These are phyloP conservation scores for Bursaphelenchus okinawaensis DNA, from an alignment of 2,888 invertebrate species.

Conservation along the genomic window DNA sequence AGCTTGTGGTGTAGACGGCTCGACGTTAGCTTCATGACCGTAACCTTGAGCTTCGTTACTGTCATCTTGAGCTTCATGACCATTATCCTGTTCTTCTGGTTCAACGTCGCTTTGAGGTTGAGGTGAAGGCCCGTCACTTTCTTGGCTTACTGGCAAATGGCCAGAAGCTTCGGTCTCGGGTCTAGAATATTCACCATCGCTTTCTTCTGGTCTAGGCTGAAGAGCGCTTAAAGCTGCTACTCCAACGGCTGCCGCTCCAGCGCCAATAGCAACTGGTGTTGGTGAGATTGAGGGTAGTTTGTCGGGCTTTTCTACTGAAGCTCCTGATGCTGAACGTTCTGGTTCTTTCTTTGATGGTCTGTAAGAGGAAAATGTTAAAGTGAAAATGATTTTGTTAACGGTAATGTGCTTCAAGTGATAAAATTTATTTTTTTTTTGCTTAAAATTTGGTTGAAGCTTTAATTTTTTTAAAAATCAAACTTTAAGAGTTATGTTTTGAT, in stretches of 20 bases:
- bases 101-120: slow-evolving; percentile 18
- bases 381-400: background rate
- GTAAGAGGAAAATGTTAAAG: background rate
- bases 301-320: slow-evolving; percentile 10
- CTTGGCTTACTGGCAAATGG: slow-evolving; percentile 9
- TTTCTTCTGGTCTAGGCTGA: slow-evolving; percentile 1
- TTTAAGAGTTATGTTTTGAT: background rate
- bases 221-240: background rate
- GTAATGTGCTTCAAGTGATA: too few species aligned
- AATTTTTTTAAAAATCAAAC: background rate
- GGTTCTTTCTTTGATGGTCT: slow-evolving; percentile 15
- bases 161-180: slow-evolving; percentile 9
- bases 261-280: slow-evolving; percentile 24
- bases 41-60: background rate
- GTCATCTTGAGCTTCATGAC: background rate
- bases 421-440: too few species aligned
- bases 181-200: slow-evolving; percentile 3
- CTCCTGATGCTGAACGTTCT: slow-evolving; percentile 13
- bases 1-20: background rate
- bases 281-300: slow-evolving; percentile 24
- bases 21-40: background rate
- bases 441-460: too few species aligned
- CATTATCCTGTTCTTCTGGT: slow-evolving; percentile 7
- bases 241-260: slow-evolving; percentile 21
- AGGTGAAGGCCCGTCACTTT: slow-evolving; percentile 5